Percentiles rank a stretch among this genome's conserved stretches.
Conservation (phyloP, 2,113 vertebrate species). For the Phasianus colchicus region DNA sequence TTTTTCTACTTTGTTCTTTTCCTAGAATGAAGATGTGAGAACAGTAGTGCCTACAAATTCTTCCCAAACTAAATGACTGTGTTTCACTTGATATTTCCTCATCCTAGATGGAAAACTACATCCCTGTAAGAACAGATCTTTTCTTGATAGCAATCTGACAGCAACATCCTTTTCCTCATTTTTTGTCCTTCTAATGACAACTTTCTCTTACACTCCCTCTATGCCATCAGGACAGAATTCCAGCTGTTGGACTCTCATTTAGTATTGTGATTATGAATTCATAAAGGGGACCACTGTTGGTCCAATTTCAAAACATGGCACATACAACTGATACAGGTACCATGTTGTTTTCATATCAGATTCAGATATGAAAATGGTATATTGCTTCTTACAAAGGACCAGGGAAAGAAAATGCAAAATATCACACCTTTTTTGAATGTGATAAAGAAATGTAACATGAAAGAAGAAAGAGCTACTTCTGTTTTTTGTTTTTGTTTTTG, state of each 20-base stretch:
- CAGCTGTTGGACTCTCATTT: not conserved
- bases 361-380: not conserved
- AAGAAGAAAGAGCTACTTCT: not conserved
- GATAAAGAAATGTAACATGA: not conserved
- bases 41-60: not conserved
- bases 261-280: not conserved
- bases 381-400: not conserved
- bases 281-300: not conserved
- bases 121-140: not conserved
- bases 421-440: not conserved
- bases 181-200: not conserved
- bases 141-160: not conserved
- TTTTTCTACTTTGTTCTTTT: not conserved
- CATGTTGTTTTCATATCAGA: not conserved
- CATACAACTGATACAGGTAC: fast-evolving
- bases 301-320: not conserved
- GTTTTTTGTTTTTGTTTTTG: not conserved
- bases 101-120: not conserved
- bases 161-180: not conserved
- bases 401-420: not conserved
- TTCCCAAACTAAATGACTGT: not conserved
- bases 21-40: not conserved
- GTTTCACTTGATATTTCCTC: not conserved
- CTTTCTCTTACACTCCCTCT: not conserved
- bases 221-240: not conserved